Evolutionary conservation across 2,113 vertebrate genomes (phyloP).

Genomic region (Tretioscincus oriximinensis): DNA sequence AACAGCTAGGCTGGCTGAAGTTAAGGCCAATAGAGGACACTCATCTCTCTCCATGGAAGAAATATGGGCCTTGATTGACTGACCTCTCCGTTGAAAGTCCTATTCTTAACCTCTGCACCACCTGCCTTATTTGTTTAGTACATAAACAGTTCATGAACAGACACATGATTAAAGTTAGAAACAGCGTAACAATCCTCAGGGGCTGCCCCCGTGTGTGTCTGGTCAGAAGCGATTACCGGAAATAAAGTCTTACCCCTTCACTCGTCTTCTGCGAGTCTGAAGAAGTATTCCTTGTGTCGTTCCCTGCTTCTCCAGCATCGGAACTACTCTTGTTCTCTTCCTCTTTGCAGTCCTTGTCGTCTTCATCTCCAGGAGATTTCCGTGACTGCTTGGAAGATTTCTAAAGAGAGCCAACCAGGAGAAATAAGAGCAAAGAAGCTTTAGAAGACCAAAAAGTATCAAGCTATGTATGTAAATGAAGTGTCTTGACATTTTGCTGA

Average conservation of each 20-base stretch:
- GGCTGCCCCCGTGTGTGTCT: neutral
- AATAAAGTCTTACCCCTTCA: conserved; percentile 78
- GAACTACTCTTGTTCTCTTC: conserved; percentile 93
- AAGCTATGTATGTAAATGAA: neutral
- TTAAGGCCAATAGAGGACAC: no score
- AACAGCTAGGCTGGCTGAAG: no score
- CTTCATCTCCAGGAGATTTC: conserved; percentile 89
- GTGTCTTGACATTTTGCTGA: no score
- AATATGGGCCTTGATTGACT: no score
- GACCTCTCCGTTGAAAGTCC: no score
- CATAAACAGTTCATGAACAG: no score
- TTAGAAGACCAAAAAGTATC: neutral
- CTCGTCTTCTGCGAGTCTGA: conserved; percentile 90
- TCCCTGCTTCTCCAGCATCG: conserved; percentile 88
- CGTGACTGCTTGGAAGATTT: conserved; percentile 92
- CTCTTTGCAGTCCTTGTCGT: conserved; percentile 93
- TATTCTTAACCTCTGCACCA: no score
- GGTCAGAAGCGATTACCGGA: neutral
- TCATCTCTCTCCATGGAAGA: no score
- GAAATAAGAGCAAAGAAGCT: conserved; percentile 39
- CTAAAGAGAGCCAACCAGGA: conserved; percentile 67
- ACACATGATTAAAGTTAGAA: no score
- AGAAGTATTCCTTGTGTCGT: conserved; percentile 85
- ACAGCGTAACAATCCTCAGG: no score
- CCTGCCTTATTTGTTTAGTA: no score